Conservation (phyloP, 2,113 vertebrate genomes). For the Oreochromis tanganicae region DNA sequence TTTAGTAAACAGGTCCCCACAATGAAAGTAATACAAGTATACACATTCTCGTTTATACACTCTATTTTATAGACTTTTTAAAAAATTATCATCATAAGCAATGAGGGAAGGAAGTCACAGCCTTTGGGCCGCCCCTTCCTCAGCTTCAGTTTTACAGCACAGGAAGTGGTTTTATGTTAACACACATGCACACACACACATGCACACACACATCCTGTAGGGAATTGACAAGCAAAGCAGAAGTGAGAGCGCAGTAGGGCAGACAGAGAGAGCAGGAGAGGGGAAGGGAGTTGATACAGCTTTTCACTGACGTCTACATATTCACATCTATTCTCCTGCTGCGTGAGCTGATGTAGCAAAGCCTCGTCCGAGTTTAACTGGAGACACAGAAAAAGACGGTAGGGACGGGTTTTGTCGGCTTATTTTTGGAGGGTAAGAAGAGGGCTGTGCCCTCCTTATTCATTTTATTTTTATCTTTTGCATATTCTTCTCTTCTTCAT, state of each 20-base stretch:
- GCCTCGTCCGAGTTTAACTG: background rate
- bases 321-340: slow-evolving; percentile 18
- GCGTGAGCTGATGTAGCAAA: slow-evolving; percentile 34
- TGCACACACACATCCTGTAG: slow-evolving; percentile 14
- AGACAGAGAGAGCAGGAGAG: background rate
- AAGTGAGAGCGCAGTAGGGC: slow-evolving; percentile 45
- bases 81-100: background rate
- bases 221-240: slow-evolving; percentile 51
- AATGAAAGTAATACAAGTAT: background rate
- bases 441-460: background rate
- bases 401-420: background rate
- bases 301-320: slow-evolving; percentile 40
- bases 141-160: slow-evolving; percentile 19
- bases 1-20: background rate
- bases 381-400: slow-evolving; percentile 29
- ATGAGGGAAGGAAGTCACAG: slow-evolving; percentile 17
- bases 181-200: background rate
- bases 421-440: background rate
- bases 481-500: background rate
- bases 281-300: background rate
- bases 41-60: background rate
- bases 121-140: slow-evolving; percentile 47
- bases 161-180: slow-evolving; percentile 49
- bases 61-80: background rate
- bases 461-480: background rate